Evolutionary conservation across 2,888 invertebrate species (phyloP), one percentile per base, ranked within the genome.

Genomic region (Iphiclides podalirius): DNA sequence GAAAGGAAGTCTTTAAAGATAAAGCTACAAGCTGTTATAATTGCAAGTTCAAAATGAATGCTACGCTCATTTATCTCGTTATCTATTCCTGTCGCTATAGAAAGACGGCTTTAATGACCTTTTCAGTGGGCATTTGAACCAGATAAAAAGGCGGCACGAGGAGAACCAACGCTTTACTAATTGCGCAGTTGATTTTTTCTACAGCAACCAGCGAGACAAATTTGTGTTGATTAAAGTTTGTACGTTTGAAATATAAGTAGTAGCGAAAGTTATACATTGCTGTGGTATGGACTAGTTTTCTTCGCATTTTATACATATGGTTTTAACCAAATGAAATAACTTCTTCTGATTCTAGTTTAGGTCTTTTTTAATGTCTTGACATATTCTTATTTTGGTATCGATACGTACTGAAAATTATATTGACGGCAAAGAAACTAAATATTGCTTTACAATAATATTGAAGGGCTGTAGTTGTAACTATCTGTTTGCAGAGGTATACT

Each of bases 1-100:
- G 23, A 23, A n/a, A 20, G 20, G 20, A 20, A 23, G 16, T 35
- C 7, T 28, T 7, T 20, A 35, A 26, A 35, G 47, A 40, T 47
- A 40, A 47, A 35, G 34, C 14, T 40, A 40, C 40, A 47, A 35
- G 35, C 47, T 35, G 40, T 35, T 47, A 35, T 47, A 47, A 47
- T 26, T 40, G 34, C 34, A 47, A 26, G 17, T 34, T 26, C 16
- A 26, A 23, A 35, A 40, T 47, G 47, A 47, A 47, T 28, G 40
- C 40, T 35, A 12, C 4, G 6, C 40, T 39, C 35, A 40, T 35
- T 47, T 26, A 17, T 35, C 26, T 40, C 35, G 23, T 47, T 47
- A 47, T 47, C 39, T 40, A 40, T 47, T 40, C 17, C 34, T 40
- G 40, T 40, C 26, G 47, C 40, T 35, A 35, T 23, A 40, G 40